Evolutionary conservation across 2,113 vertebrate genomes (phyloP).

Genomic region (Nesoenas mayeri): DNA sequence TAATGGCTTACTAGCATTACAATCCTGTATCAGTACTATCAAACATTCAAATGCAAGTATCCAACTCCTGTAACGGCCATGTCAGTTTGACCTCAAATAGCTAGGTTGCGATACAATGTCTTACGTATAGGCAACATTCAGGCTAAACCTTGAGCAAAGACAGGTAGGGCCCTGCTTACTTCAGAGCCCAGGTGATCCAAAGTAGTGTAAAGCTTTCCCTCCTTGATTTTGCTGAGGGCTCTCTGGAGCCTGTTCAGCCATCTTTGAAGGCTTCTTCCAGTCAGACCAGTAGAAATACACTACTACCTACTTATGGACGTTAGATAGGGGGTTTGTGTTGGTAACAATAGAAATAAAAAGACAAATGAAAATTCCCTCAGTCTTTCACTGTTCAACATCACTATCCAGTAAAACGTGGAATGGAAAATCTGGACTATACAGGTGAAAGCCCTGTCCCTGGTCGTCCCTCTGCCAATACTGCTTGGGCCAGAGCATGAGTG

Average conservation of each 20-base stretch:
- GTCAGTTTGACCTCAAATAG: neutral
- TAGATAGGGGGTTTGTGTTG: fast-evolving
- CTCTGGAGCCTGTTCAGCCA: neutral
- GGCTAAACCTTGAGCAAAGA: neutral
- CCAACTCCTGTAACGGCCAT: fast-evolving
- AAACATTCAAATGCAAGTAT: neutral
- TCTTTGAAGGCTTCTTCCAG: neutral
- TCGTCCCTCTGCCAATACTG: neutral
- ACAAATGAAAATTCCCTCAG: neutral
- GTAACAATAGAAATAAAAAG: neutral
- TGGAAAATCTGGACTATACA: neutral
- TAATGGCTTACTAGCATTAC: neutral
- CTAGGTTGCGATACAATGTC: neutral
- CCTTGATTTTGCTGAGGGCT: neutral
- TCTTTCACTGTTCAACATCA: neutral
- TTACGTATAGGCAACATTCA: neutral
- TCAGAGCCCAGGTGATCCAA: neutral
- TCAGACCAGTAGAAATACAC: fast-evolving
- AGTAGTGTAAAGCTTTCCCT: neutral
- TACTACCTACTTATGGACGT: neutral
- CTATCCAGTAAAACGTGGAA: neutral
- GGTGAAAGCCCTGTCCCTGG: neutral
- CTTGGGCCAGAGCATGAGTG: neutral
- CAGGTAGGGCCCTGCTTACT: fast-evolving
- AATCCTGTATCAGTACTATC: neutral